phyloP scores from a whole-genome alignment of 2,113 vertebrate genomes.

The Budorcas taxicolor region DNA sequence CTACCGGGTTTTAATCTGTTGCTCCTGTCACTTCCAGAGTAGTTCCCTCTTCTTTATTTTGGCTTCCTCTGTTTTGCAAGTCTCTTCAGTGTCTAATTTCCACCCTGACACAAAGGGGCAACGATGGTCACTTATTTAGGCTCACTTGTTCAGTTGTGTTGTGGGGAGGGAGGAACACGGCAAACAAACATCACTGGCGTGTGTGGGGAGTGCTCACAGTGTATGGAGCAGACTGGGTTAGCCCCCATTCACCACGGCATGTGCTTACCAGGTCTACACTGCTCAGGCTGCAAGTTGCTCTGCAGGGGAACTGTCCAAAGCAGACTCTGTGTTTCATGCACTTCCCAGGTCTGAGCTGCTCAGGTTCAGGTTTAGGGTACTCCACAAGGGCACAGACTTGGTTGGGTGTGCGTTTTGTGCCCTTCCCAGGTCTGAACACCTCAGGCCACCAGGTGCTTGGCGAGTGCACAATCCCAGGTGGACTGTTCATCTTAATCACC shows the following conservation, averaged over 20 bases:
- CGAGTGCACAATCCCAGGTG: no score
- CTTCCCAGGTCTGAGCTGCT: neutral
- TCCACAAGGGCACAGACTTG: neutral
- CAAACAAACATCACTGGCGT: neutral
- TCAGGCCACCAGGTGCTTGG: no score
- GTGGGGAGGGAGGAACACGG: neutral
- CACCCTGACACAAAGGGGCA: neutral
- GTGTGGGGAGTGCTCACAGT: neutral
- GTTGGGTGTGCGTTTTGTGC: neutral
- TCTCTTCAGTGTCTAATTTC: neutral
- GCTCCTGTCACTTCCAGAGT: neutral
- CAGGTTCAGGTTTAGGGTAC: neutral
- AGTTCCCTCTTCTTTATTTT: neutral
- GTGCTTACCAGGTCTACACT: no score
- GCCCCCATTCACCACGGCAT: no score
- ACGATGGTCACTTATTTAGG: neutral
- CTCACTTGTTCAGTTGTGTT: neutral
- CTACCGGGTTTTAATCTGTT: neutral
- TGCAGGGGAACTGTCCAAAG: neutral
- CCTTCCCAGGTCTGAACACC: no score
- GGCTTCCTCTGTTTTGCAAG: neutral
- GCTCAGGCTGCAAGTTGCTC: neutral
- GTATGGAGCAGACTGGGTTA: neutral
- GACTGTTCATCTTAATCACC: no score
- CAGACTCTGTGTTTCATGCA: neutral